These are phyloP conservation scores for Urocitellus parryii DNA, from an alignment of 2,113 vertebrate genomes.

Conservation along the genomic window DNA sequence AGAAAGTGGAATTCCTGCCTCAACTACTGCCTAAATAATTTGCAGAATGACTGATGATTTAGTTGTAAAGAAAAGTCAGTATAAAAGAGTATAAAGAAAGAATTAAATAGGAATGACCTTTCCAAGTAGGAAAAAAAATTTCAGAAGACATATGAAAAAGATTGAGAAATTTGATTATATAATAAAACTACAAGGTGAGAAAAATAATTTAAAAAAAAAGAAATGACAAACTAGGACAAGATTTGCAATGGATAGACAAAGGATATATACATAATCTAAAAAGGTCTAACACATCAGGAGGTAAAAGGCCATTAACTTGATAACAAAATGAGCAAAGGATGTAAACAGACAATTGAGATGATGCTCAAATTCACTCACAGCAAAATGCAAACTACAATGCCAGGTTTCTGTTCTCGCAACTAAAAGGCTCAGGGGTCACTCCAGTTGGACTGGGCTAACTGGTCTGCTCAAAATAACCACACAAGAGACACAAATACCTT, in stretches of 20 bases:
- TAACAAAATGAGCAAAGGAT: not conserved
- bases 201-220: conserved; percentile 41
- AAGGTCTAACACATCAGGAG: not conserved
- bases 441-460: too few species aligned
- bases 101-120: not conserved
- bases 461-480: too few species aligned
- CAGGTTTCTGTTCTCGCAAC: too few species aligned
- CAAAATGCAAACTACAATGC: not conserved
- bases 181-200: not conserved
- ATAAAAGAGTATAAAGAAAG: conserved; percentile 9
- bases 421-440: too few species aligned
- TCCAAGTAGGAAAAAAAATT: not conserved
- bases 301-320: not conserved
- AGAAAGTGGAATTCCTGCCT: conserved; percentile 4
- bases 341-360: not conserved
- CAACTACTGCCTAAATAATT: conserved; percentile 10
- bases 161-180: conserved; percentile 7
- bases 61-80: conserved; percentile 7
- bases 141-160: not conserved
- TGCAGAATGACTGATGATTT: conserved; percentile 31
- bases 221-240: conserved; percentile 6
- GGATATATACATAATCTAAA: not conserved
- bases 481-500: too few species aligned
- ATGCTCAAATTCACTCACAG: not conserved
- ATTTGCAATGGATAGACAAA: not conserved